Base-by-base conservation (phyloP, 2,797 vertebrate genomes). In the Coregonus ussuriensis region DNA sequence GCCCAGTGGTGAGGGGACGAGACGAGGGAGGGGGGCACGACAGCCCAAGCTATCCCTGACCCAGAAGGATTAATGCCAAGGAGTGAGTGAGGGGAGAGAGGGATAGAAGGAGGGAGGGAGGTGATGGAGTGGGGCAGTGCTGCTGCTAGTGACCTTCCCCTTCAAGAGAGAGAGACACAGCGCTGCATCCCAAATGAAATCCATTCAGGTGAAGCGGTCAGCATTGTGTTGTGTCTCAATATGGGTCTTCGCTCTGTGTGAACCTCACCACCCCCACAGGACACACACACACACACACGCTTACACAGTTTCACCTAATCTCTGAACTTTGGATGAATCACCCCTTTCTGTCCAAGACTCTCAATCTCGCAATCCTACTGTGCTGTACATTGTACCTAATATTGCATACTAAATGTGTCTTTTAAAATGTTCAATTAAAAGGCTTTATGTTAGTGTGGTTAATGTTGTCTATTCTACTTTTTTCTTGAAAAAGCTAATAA, bases 261-360 rank as follows among this genome's bases (percentile, higher is more conserved):
- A 86, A 84, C 85, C 81, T 37, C 72, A 72, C 87, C 83, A 82
- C 87, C 89, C 86, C 90, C 89, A 88, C 79, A 79, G 0, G 33
- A 70, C 67, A 71, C 47, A 37, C 35, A 37, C 1, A 37, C 4
- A 37, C 35, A 37, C 15, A 77, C 80, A 76, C 83, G 11, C 86
- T 81, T 84, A 87, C 87, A 88, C 80, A 74, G 73, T 87, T 89
- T 88, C 31, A 47, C 65, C 4, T 67, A 6, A 89, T 85, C 81
- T 91, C 88, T 83, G 87, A 73, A 87, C 82, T 86, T 84, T 80
- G 79, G 82, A 83, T 89, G 89, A 91, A 89, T 91, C 90, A 91
- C 77, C 7, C 80, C 87, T 85, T 87, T 84, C 86, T 88, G 85
- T 88, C 86, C 68, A 72, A 83, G 84, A 83, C 75, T 81, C 81